Percentiles rank a stretch among this genome's conserved stretches.
Evolutionary conservation across 1,140 invertebrate species (phyloP).

Genomic region (Heliconius melpomene): DNA sequence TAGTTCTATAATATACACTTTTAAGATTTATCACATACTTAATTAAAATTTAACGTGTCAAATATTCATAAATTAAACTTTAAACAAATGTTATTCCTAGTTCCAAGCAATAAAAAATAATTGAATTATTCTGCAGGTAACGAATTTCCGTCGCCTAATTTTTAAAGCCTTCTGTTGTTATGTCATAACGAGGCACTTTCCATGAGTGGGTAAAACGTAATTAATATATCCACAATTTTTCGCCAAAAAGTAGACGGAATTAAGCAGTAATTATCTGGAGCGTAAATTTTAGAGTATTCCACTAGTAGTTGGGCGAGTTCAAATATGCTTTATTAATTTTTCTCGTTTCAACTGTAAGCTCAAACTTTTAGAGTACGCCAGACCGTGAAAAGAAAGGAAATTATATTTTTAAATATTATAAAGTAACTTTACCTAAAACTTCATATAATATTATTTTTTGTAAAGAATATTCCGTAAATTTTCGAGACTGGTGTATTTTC

Average conservation of each 20-base stretch:
- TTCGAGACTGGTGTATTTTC: neutral
- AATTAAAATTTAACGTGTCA: no score
- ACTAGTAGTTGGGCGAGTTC: constrained; percentile 4
- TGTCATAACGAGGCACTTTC: constrained; percentile 4
- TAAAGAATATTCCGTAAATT: neutral
- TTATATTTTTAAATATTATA: neutral
- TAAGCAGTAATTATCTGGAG: constrained; percentile 21
- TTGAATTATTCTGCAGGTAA: neutral
- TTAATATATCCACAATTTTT: constrained; percentile 20
- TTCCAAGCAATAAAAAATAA: neutral
- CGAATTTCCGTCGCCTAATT: neutral
- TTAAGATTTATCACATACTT: no score
- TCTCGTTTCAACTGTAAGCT: neutral
- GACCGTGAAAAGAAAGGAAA: neutral
- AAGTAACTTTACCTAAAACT: neutral
- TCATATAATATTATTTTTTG: neutral
- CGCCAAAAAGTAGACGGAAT: constrained; percentile 16
- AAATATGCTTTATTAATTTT: constrained; percentile 28
- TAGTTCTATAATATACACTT: no score
- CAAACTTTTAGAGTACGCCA: neutral
- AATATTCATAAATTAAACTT: no score
- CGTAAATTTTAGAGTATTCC: constrained; percentile 24
- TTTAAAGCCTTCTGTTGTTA: neutral
- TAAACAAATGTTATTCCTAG: neutral
- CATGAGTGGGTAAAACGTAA: neutral